Conservation (phyloP, 1,140 invertebrate species). For the Mylabris phalerata region DNA sequence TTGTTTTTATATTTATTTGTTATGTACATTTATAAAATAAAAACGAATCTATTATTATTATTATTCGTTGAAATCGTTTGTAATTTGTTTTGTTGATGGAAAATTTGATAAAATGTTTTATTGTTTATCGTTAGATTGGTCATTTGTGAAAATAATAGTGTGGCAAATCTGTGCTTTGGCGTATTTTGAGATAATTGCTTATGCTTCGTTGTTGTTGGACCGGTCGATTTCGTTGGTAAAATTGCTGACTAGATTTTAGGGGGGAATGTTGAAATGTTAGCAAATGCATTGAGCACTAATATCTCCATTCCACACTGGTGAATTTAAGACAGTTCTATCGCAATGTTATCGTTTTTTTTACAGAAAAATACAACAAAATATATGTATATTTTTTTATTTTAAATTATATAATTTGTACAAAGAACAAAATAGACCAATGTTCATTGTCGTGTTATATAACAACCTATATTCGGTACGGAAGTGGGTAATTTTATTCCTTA, state of each 20-base stretch:
- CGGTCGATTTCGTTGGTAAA: conserved; percentile 13
- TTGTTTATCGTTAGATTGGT: too few relatives aligned
- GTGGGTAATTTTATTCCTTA: conserved; percentile 17
- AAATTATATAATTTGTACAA: background rate
- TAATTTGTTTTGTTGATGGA: too few relatives aligned
- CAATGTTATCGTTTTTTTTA: conserved; percentile 7
- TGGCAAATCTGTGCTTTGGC: too few relatives aligned
- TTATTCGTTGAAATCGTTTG: too few relatives aligned
- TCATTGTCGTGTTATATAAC: conserved; percentile 16
- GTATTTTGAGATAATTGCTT: conserved; percentile 6
- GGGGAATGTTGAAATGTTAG: conserved; percentile 9
- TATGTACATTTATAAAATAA: too few relatives aligned
- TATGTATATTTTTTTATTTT: too few relatives aligned
- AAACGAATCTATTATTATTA: too few relatives aligned
- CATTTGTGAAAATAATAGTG: too few relatives aligned
- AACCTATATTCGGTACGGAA: conserved; percentile 15
- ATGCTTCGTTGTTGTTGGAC: conserved; percentile 8
- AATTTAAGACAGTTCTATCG: conserved; percentile 16
- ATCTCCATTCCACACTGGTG: conserved; percentile 15
- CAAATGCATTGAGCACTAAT: conserved; percentile 14
- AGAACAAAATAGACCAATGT: conserved; percentile 12
- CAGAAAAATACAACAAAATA: too few relatives aligned
- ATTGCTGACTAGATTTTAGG: conserved; percentile 12
- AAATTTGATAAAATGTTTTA: too few relatives aligned
- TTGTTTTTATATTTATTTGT: too few relatives aligned